Evolutionary conservation across 2,797 vertebrate species (phyloP), one percentile per base, ranked within the genome.

Genomic region (Enteromius treurensis): DNA sequence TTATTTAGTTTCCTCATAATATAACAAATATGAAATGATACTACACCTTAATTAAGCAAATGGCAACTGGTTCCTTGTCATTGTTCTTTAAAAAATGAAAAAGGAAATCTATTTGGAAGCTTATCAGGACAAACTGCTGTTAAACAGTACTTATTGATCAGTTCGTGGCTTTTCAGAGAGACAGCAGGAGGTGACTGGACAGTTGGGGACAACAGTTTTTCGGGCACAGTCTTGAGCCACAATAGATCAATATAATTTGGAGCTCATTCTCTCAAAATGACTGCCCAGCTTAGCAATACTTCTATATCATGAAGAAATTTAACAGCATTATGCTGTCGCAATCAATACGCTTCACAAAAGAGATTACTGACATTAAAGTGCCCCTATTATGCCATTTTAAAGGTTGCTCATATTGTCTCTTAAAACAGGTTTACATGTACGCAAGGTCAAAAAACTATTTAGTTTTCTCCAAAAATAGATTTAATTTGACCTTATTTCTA

Each of bases 61-160:
- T 80, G 17, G 84, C 47, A 29, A 62, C 26, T 55, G 51, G 53
- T 62, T 19, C 1, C 19, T 17, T 67, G 26, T 42, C 13, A 37
- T 45, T 71, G 60, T 37, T 84, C 55, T 42, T 47, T 29, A 76
- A 51, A 83, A 67, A 80, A 32, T 49, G 13, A 40, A 40, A 69
- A 53, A 74, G n/a, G 7, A 64, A 21, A 86, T 26, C 10, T 69
- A 65, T 51, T 79, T 68, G 13, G 62, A 32, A 58, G 80, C 71
- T 79, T 78, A 85, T 78, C 68, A 71, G 42, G 80, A 81, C 53
- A 71, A 87, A 86, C 85, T 70, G 84, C 23, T 79, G 60, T 53
- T 58, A 68, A 76, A 84, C 70, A 84, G 79, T 77, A 58, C 40
- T 84, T 82, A 78, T 80, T 80, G 79, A 87, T 85, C 69, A 71